phyloP scores from a whole-genome alignment of 2,797 vertebrate species.

The Pristis pectinata region DNA sequence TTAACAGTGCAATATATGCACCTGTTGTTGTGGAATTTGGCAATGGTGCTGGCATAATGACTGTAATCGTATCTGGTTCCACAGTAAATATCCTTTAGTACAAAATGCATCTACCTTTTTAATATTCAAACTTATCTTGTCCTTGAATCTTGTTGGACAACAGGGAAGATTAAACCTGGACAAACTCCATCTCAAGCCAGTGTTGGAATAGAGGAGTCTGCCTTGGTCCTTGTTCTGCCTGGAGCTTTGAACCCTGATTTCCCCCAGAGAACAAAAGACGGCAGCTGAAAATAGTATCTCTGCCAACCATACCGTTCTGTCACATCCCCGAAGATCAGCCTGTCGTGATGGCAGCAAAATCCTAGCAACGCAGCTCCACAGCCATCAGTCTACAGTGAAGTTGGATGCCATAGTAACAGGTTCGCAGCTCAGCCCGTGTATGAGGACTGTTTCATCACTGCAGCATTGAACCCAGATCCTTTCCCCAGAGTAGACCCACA shows the following conservation, averaged over 20 bases:
- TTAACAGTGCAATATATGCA: no score
- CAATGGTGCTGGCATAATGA: no score
- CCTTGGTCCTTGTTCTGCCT: background rate
- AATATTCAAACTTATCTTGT: background rate
- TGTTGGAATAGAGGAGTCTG: background rate
- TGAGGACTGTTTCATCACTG: slow-evolving; percentile 11
- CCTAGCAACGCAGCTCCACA: slow-evolving; percentile 33
- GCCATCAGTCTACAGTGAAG: slow-evolving; percentile 21
- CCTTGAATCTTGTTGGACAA: background rate
- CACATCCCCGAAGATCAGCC: background rate
- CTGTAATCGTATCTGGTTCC: background rate
- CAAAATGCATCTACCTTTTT: background rate
- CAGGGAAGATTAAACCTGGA: background rate
- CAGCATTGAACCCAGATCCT: background rate
- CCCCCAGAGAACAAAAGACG: background rate
- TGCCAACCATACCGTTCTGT: background rate
- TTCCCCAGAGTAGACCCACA: slow-evolving; percentile 27
- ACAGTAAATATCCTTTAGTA: background rate
- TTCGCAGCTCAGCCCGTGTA: background rate
- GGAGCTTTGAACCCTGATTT: background rate
- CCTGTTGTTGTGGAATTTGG: background rate
- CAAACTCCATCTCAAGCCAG: background rate
- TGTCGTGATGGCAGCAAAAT: slow-evolving; percentile 21
- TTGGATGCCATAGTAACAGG: slow-evolving; percentile 29
- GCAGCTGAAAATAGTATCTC: slow-evolving; percentile 4